phyloP scores from a whole-genome alignment of 2,113 vertebrate genomes.

The Macquaria ambigua region DNA sequence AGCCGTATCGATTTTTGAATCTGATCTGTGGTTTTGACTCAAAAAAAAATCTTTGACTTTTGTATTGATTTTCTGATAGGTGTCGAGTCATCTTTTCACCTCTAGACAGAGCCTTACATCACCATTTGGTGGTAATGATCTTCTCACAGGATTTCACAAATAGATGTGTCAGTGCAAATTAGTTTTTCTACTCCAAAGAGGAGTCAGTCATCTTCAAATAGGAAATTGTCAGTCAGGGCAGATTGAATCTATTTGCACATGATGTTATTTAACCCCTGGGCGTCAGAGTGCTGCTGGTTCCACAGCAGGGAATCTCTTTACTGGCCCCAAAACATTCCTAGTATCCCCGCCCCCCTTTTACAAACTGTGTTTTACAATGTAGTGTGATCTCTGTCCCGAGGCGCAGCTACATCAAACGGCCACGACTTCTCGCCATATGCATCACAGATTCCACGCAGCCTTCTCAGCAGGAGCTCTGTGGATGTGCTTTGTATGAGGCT shows the following conservation, averaged over 20 bases:
- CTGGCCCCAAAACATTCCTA: constrained; percentile 61
- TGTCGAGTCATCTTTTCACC: neutral
- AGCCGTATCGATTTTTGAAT: neutral
- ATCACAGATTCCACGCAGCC: constrained; percentile 66
- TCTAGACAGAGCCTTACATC: neutral
- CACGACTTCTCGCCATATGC: constrained; percentile 63
- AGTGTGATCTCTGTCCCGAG: constrained; percentile 79
- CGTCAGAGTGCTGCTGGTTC: constrained; percentile 56
- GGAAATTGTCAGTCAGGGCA: constrained; percentile 58
- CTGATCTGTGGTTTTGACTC: neutral
- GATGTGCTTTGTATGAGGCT: constrained; percentile 58
- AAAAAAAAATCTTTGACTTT: neutral
- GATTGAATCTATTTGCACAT: constrained; percentile 73
- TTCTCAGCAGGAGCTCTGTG: constrained; percentile 47
- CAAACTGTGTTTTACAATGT: constrained; percentile 76
- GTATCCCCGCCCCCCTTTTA: constrained; percentile 54
- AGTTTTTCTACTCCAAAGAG: constrained; percentile 14
- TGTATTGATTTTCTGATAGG: neutral
- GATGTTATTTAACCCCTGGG: constrained; percentile 51
- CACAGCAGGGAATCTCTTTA: constrained; percentile 78
- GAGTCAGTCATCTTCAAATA: constrained; percentile 37
- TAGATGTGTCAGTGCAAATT: neutral
- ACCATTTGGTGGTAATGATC: neutral
- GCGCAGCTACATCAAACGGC: constrained; percentile 74
- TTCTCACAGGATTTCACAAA: neutral